Conservation (phyloP, 2,888 invertebrate species). For the Tholera decimalis region DNA sequence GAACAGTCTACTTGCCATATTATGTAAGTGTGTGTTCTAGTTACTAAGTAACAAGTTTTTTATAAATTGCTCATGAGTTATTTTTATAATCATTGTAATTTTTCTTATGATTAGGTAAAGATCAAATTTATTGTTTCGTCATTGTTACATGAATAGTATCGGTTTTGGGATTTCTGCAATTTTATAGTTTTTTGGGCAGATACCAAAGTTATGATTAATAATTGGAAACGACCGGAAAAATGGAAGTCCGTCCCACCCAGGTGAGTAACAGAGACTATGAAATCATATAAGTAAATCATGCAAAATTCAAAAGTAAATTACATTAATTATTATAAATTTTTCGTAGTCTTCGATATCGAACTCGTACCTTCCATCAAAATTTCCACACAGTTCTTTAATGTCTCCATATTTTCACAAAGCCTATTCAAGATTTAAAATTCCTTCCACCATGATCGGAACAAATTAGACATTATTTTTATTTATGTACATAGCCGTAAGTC, state of each 20-base stretch:
- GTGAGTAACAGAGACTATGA: conserved; percentile 35
- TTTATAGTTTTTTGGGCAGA: conserved; percentile 18
- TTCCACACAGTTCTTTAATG: neutral
- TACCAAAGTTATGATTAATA: conserved; percentile 22
- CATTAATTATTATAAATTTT: neutral
- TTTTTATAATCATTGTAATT: conserved; percentile 29
- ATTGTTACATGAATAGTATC: conserved; percentile 22
- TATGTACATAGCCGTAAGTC: conserved; percentile 1
- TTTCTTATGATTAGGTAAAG: conserved; percentile 23
- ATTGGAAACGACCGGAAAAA: conserved; percentile 27
- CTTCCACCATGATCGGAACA: conserved; percentile 2
- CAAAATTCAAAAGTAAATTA: neutral
- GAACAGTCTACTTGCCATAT: conserved; percentile 66
- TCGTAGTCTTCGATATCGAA: neutral
- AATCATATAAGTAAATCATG: neutral
- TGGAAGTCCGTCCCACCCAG: conserved; percentile 41
- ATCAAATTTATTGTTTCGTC: conserved; percentile 22
- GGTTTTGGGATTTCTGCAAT: conserved; percentile 6
- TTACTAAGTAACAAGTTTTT: conserved; percentile 62
- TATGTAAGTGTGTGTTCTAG: conserved; percentile 58
- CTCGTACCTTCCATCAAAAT: neutral
- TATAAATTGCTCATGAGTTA: conserved; percentile 53
- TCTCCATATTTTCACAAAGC: conserved; percentile 21
- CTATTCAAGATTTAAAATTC: too few species aligned
- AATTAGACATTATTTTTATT: conserved; percentile 13